Base-by-base conservation (phyloP, 2,797 vertebrate species). In the Anableps anableps region DNA sequence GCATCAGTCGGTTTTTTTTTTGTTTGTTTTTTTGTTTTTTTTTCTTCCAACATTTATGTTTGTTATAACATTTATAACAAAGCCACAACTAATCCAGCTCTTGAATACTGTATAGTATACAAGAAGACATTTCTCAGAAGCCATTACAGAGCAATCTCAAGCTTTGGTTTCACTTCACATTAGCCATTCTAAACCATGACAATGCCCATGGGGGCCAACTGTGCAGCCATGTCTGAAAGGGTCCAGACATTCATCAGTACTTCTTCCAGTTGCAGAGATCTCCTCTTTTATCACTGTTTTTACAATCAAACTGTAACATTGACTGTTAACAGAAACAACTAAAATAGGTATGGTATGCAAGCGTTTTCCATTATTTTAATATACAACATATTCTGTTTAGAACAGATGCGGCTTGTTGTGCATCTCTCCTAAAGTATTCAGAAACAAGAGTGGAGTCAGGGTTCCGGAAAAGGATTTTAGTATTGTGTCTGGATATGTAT, bases 131-230 rank as follows among this genome's bases (percentile, higher is more conserved):
- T 82, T 84, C 86, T 83, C 82, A 74, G 88, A 83, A 83, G 88
- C 85, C 84, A 89, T 92, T 89, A 83, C 83, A 17, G 82, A 81
- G 66, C 81, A 81, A 90, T 90, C 87, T 87, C 72, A 75, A 86
- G 85, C 86, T 92, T 86, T 89, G 84, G 87, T 93, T 94, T 92
- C 93, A 91, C 88, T 92, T 91, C 87, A 89, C 91, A 94, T 94
- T 91, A 94, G 89, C 89, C 90, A 88, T 92, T 93, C 92, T 91
- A 86, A 92, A 85, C 82, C 84, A 89, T 92, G 93, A 93, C 90
- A 94, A 93, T 90, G 88, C 89, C 91, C 88, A 84, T 72, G 81
- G 80, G 34, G 47, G 76, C 16, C 73, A 88, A 76, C 81, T 78
- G 82, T 47, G 79, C 80, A 86, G 85, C 76, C 76, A 78, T 82